phyloP scores from a whole-genome alignment of 2,797 vertebrate genomes.

The Microctenopoma steveboyesi region DNA sequence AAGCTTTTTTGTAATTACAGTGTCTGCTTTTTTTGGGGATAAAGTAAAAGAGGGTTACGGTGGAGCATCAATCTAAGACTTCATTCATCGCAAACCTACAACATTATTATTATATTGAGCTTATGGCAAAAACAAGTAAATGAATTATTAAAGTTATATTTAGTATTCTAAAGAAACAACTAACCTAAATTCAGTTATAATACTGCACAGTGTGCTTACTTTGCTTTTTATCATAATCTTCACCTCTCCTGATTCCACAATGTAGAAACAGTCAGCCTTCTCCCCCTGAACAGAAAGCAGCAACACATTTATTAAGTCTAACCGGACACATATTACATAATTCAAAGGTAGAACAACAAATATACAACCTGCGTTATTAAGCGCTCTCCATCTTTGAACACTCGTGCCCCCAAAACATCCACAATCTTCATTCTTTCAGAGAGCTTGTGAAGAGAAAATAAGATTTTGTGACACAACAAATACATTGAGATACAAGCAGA shows the following conservation, averaged over 20 bases:
- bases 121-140: background rate
- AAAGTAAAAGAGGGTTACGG: no score
- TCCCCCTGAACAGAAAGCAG: constrained; percentile 84
- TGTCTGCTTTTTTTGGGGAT: no score
- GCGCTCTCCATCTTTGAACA: constrained; percentile 87
- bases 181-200: background rate
- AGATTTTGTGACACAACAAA: background rate
- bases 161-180: background rate
- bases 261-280: constrained; percentile 93
- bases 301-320: background rate
- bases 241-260: constrained; percentile 94
- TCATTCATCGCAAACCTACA: no score
- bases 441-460: constrained; percentile 69
- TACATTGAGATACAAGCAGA: accelerated
- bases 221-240: constrained; percentile 94
- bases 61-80: no score
- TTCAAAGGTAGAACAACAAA: background rate
- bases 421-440: constrained; percentile 97
- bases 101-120: background rate
- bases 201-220: constrained; percentile 74
- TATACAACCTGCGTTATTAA: constrained; percentile 83
- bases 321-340: background rate
- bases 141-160: background rate
- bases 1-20: no score
- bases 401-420: constrained; percentile 90